Conservation (phyloP, 2,113 vertebrate genomes). For the Crocuta crocuta region DNA sequence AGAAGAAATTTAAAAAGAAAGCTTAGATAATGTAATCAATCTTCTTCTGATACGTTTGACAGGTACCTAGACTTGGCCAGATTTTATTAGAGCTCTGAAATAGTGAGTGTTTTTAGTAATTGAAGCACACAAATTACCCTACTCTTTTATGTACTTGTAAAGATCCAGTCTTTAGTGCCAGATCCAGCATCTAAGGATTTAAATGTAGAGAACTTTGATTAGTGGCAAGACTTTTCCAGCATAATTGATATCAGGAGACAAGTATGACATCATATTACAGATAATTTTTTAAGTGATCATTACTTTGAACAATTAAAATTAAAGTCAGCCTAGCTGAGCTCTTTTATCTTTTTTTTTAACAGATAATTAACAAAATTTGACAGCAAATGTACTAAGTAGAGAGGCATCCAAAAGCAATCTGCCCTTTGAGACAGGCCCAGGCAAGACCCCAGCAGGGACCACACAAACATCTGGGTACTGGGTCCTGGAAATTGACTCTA, state of each 20-base stretch:
- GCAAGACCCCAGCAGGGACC: neutral
- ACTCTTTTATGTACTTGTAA: neutral
- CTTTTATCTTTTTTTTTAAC: slow-evolving; percentile 1
- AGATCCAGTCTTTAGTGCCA: neutral
- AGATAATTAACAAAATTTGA: slow-evolving; percentile 49
- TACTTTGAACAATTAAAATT: slow-evolving; percentile 44
- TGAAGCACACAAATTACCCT: neutral
- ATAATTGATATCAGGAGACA: neutral
- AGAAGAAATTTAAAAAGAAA: slow-evolving; percentile 31
- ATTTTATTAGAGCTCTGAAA: slow-evolving; percentile 15
- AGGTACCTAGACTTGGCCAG: neutral
- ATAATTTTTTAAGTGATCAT: slow-evolving; percentile 38
- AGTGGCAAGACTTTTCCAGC: neutral
- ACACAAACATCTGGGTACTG: neutral
- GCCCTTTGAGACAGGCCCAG: neutral
- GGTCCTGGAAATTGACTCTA: neutral
- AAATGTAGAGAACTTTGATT: neutral
- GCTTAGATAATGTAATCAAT: neutral
- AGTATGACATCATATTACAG: neutral
- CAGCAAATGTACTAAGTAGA: neutral
- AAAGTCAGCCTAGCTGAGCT: neutral
- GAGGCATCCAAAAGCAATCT: slow-evolving; percentile 1
- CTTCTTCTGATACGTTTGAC: neutral
- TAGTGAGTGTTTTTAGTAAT: neutral
- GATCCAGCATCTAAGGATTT: neutral